Evolutionary conservation across 92 coral and sea anemone genomes (phyloP).

Genomic region (Hydrozoanthus gracilis): DNA sequence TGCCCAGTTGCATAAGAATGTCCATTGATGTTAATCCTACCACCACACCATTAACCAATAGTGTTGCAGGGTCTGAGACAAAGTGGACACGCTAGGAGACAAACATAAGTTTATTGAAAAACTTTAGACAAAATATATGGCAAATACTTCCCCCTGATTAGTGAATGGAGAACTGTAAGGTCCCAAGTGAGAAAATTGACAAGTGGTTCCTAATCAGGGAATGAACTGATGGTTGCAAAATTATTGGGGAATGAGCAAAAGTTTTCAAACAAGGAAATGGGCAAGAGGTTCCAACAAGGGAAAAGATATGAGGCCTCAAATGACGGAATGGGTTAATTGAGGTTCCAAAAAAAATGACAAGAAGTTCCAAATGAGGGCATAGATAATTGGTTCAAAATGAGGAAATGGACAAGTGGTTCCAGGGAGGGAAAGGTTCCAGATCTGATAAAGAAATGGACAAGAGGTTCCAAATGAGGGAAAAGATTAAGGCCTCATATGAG

Average conservation of each 20-base stretch:
- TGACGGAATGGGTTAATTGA: neutral
- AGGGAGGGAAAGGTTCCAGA: neutral
- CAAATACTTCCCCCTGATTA: too few species aligned
- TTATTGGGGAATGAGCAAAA: neutral
- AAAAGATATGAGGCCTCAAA: neutral
- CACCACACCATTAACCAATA: conserved; percentile 81
- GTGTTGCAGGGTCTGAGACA: conserved; percentile 96
- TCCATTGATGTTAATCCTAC: conserved; percentile 92
- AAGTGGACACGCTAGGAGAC: conserved; percentile 78
- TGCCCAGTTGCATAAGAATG: conserved; percentile 84
- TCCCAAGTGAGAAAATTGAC: too few species aligned
- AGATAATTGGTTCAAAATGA: neutral
- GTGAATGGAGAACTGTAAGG: too few species aligned
- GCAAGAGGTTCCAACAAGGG: neutral
- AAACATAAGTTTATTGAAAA: neutral
- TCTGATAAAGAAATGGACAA: neutral
- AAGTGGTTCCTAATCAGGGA: neutral
- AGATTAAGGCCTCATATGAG: neutral
- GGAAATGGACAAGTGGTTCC: neutral
- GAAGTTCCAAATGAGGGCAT: neutral
- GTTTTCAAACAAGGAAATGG: neutral
- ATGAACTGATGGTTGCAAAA: neutral
- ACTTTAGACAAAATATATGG: too few species aligned
- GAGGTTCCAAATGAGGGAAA: neutral
- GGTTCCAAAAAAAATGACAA: neutral